Evolutionary conservation across 2,888 invertebrate species (phyloP).

Genomic region (Epirrita christyi): DNA sequence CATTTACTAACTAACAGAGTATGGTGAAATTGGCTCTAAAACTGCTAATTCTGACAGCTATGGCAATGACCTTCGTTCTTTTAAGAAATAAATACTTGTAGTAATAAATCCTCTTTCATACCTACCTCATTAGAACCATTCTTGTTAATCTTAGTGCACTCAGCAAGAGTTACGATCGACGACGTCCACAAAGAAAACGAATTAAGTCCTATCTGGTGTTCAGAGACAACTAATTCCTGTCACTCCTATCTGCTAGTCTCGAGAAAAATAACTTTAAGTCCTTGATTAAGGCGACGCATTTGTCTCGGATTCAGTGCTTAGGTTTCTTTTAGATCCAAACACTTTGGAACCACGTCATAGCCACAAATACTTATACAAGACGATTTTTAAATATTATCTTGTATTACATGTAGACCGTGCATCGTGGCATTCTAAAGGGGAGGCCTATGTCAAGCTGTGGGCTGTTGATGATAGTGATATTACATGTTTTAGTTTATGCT

Average conservation of each 20-base stretch:
- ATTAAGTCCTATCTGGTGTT: slow-evolving; percentile 36
- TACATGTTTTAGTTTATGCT: too few species aligned
- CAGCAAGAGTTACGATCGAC: slow-evolving; percentile 25
- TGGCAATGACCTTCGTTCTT: too few species aligned
- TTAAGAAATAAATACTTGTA: neutral
- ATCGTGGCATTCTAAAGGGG: too few species aligned
- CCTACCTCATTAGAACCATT: slow-evolving; percentile 12
- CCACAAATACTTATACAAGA: too few species aligned
- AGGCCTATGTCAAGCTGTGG: too few species aligned
- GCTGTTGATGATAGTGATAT: too few species aligned
- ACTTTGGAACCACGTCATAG: slow-evolving; percentile 1
- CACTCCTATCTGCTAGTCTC: slow-evolving; percentile 31
- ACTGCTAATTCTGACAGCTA: too few species aligned
- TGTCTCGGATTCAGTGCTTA: slow-evolving; percentile 32
- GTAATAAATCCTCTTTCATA: neutral
- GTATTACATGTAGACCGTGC: too few species aligned
- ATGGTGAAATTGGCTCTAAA: too few species aligned
- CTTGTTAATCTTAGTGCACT: slow-evolving; percentile 11
- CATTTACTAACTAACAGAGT: too few species aligned
- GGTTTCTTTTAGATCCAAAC: slow-evolving; percentile 10
- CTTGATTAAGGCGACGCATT: slow-evolving; percentile 43
- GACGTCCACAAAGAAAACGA: slow-evolving; percentile 31
- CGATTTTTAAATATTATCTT: too few species aligned
- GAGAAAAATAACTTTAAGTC: slow-evolving; percentile 44
- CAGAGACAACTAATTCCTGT: slow-evolving; percentile 35